Evolutionary conservation across 2,888 invertebrate genomes (phyloP), one percentile per base, ranked within the genome.

Genomic region (Luperina nickerlii): DNA sequence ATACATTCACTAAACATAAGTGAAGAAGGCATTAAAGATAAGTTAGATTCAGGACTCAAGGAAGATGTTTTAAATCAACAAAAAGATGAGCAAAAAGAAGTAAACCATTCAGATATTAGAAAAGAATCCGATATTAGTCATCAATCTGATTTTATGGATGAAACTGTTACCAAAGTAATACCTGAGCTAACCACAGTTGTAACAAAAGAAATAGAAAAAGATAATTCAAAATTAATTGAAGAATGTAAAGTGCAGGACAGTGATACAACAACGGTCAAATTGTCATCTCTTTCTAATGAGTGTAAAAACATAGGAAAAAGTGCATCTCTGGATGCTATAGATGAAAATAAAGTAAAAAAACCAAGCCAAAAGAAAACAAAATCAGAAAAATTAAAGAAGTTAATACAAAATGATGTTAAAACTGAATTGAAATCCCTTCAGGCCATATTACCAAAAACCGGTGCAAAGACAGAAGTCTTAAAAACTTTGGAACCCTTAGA

Each of bases 331-430:
- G 88, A 89, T 66, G 78, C 45, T 15, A 20, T 89, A 69, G 83
- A 74, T 65, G 83, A 87, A 60, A 80, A 71, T 48, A 90, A 83
- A 76, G 63, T 60, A 2, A 84, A 90, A 76, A 60, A 73, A 7
- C 45, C 48, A 20, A 86, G 75, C 32, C 72, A 67, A 32, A 90
- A 90, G 67, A 85, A 88, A 67, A 88, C 85, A 11, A 86, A 88
- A 76, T 89, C 89, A n/a, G 90, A 82, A 86, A 90, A 87, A 74
- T 71, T 77, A 15, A 86, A 79, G 73, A 87, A 85, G 74, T 5
- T 78, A 48, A 7, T 68, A 15, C 85, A 84, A 67, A 77, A 63
- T 1, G 73, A 68, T 13, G 71, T 66, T 11, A 70, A 75, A 24
- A 11, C 75, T 7, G 83, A 83, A 42, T 62, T 51, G 51, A 78